Percentiles rank a stretch among this genome's conserved stretches.
Conservation (phyloP, 2,797 vertebrate species). For the Gymnopithys bicolor region DNA sequence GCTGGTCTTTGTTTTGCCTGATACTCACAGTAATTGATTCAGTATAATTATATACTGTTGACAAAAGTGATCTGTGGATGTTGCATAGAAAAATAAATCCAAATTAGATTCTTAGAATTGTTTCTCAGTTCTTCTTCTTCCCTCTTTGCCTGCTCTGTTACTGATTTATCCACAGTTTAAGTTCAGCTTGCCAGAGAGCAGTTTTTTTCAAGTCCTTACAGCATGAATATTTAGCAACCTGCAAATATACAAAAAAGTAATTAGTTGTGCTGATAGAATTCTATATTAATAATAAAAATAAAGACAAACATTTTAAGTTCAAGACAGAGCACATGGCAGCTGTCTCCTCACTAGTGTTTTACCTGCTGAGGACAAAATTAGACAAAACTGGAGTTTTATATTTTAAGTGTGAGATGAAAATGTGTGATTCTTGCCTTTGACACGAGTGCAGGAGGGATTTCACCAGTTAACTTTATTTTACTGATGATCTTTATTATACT, state of each 20-base stretch:
- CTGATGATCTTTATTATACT: not conserved
- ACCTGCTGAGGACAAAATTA: not conserved
- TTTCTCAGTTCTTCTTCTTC: not conserved
- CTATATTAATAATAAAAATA: not conserved
- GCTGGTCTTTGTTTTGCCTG: not conserved
- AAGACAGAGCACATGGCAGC: not conserved
- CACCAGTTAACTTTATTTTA: not conserved
- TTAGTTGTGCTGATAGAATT: conserved; percentile 14
- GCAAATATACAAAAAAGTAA: not conserved
- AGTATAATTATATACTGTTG: not conserved
- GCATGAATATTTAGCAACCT: conserved; percentile 25
- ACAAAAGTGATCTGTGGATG: not conserved
- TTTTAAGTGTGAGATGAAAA: not conserved
- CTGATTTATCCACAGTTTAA: conserved; percentile 16
- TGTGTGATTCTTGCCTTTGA: not conserved
- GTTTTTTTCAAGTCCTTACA: not conserved
- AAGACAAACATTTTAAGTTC: not conserved
- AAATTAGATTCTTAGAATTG: not conserved
- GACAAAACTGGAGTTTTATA: not conserved
- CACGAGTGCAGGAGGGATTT: not conserved
- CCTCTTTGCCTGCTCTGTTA: not conserved
- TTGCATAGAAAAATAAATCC: conserved; percentile 26
- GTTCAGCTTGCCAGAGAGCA: not conserved
- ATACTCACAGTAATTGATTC: not conserved
- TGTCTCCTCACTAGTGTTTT: not conserved